Percentiles rank a stretch among this genome's conserved stretches.
Conservation (phyloP, 2,888 invertebrate species). For the Eucera pruinosa region DNA sequence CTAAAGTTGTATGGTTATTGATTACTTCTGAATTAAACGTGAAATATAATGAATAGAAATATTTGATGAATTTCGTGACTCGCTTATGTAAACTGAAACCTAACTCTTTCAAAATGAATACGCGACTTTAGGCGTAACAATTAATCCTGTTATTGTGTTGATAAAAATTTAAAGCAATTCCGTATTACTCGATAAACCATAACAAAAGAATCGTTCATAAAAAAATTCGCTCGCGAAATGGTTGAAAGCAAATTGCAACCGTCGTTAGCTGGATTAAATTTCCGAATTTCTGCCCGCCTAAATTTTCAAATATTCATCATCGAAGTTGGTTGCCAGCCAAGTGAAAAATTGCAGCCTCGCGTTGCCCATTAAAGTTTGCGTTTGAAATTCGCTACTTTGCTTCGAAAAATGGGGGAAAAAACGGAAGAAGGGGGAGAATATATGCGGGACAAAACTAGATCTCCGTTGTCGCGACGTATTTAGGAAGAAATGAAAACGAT, state of each 20-base stretch:
- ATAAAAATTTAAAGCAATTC: too few species aligned
- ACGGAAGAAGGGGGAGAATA: background rate
- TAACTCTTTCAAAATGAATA: too few species aligned
- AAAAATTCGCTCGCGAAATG: too few species aligned
- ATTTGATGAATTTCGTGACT: too few species aligned
- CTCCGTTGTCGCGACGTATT: constrained; percentile 15
- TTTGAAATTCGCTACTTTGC: background rate
- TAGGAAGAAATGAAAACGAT: constrained; percentile 13
- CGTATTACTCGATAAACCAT: too few species aligned
- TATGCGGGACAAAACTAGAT: background rate
- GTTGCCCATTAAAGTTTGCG: background rate
- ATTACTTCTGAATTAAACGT: too few species aligned
- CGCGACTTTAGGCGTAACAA: too few species aligned
- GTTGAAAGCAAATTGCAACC: constrained; percentile 12
- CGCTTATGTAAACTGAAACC: too few species aligned
- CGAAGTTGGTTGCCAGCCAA: background rate
- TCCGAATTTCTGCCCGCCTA: background rate
- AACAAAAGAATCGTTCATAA: too few species aligned
- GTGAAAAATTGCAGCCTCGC: constrained; percentile 1
- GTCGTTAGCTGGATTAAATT: background rate
- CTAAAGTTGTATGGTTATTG: too few species aligned
- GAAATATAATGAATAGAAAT: too few species aligned
- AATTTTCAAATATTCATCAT: constrained; percentile 6
- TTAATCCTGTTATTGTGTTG: too few species aligned
- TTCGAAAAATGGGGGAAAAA: background rate